Evolutionary conservation across 2,888 invertebrate genomes (phyloP).

Genomic region (Geotrupes spiniger): DNA sequence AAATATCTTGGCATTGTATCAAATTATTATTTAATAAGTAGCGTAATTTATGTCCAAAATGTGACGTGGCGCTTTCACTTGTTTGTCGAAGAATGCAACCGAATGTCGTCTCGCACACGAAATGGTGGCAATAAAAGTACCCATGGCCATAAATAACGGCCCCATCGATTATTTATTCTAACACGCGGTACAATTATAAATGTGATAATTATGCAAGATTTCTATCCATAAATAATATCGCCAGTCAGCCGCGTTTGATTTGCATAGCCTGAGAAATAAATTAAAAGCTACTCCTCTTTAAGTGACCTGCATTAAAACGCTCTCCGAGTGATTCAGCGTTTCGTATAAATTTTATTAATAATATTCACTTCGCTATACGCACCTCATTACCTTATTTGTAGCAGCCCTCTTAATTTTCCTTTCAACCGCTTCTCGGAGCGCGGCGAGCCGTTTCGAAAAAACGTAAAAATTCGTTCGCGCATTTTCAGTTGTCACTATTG

Average conservation of each 20-base stretch:
- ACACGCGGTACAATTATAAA: conserved; percentile 2
- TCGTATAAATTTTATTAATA: conserved; percentile 11
- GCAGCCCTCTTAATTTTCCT: conserved; percentile 6
- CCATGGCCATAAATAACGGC: background rate
- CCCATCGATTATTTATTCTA: conserved; percentile 4
- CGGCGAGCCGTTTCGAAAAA: too few species aligned
- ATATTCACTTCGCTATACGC: conserved; percentile 2
- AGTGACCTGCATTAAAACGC: conserved; percentile 9
- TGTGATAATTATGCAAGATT: conserved; percentile 6
- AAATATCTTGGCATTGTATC: too few species aligned
- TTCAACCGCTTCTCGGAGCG: background rate
- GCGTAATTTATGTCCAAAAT: too few species aligned
- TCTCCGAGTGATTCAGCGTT: conserved; percentile 12
- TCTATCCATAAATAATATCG: conserved; percentile 8
- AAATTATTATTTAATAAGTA: too few species aligned
- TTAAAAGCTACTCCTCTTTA: conserved; percentile 14
- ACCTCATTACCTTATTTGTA: conserved; percentile 13
- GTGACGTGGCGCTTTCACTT: too few species aligned
- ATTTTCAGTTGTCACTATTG: conserved; percentile 12
- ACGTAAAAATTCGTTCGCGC: conserved; percentile 13
- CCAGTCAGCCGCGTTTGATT: conserved; percentile 11
- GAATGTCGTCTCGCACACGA: background rate
- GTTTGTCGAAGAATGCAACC: background rate
- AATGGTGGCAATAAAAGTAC: background rate
- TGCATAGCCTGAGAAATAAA: conserved; percentile 13